Conservation (phyloP, 1,140 invertebrate genomes). For the Asbolus verrucosus region DNA sequence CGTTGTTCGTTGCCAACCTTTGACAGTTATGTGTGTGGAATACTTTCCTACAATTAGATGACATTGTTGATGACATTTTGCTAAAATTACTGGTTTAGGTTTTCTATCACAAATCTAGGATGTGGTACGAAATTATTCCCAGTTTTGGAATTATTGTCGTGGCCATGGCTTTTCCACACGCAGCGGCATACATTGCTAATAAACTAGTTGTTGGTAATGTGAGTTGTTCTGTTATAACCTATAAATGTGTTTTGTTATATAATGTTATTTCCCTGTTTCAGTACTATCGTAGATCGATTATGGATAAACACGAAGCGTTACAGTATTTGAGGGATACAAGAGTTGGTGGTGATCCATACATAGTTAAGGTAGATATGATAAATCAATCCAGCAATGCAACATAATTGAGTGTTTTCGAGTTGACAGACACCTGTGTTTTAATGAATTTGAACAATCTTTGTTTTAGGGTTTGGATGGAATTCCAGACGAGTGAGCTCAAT, state of each 20-base stretch:
- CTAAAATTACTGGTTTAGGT: not conserved
- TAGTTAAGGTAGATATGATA: slow-evolving; percentile 44
- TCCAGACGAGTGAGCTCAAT: too few relatives aligned
- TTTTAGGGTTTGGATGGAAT: too few relatives aligned
- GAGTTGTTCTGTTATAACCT: slow-evolving; percentile 43
- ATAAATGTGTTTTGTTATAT: slow-evolving; percentile 40
- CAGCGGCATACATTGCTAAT: slow-evolving; percentile 70
- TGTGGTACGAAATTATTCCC: slow-evolving; percentile 77
- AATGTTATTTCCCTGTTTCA: slow-evolving; percentile 40
- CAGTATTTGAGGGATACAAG: slow-evolving; percentile 56
- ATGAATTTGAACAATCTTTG: too few relatives aligned
- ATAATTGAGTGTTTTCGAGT: slow-evolving; percentile 50
- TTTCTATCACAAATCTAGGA: slow-evolving; percentile 59
- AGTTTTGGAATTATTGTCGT: slow-evolving; percentile 70
- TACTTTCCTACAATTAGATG: too few relatives aligned
- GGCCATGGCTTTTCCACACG: slow-evolving; percentile 69
- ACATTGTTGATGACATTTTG: too few relatives aligned
- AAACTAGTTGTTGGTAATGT: slow-evolving; percentile 70
- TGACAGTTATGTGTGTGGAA: too few relatives aligned
- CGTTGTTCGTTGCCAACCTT: too few relatives aligned
- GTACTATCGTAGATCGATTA: slow-evolving; percentile 51
- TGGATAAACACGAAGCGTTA: slow-evolving; percentile 35
- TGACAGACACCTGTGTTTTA: too few relatives aligned
- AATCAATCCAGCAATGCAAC: slow-evolving; percentile 30
- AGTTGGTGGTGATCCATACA: slow-evolving; percentile 51